Percentiles rank a stretch among this genome's conserved stretches.
These are phyloP conservation scores for Atlantisia rogersi DNA, from an alignment of 2,113 vertebrate species.

Conservation along the genomic window DNA sequence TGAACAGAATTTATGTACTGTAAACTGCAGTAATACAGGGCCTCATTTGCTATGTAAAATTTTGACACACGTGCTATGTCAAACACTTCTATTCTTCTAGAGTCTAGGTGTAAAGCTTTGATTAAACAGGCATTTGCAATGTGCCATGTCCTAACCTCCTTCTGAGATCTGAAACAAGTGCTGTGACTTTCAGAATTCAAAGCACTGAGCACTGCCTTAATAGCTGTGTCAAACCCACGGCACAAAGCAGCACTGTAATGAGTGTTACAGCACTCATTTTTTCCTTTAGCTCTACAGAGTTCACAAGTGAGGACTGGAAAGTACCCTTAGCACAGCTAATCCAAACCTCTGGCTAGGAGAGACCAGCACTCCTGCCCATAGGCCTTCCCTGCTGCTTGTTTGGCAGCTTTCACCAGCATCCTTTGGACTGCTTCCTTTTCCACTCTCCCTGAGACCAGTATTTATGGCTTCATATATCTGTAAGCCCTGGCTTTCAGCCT, in stretches of 20 bases:
- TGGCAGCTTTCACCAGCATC: background rate
- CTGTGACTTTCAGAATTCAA: background rate
- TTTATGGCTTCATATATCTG: background rate
- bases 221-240: background rate
- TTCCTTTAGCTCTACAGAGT: background rate
- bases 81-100: background rate
- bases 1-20: background rate
- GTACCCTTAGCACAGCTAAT: background rate
- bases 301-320: background rate
- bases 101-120: background rate
- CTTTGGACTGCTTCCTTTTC: background rate
- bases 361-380: accelerated
- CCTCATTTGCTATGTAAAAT: background rate
- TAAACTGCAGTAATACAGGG: background rate
- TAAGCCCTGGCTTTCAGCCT: background rate
- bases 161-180: background rate
- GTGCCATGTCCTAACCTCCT: background rate
- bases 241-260: background rate
- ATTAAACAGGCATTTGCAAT: background rate
- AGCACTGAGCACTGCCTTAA: background rate
- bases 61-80: background rate
- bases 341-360: background rate
- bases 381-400: background rate
- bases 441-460: background rate
- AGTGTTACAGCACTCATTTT: background rate